Percentiles rank a stretch among this genome's conserved stretches.
Conservation (phyloP, 2,113 vertebrate species). For the Okapia johnstoni region DNA sequence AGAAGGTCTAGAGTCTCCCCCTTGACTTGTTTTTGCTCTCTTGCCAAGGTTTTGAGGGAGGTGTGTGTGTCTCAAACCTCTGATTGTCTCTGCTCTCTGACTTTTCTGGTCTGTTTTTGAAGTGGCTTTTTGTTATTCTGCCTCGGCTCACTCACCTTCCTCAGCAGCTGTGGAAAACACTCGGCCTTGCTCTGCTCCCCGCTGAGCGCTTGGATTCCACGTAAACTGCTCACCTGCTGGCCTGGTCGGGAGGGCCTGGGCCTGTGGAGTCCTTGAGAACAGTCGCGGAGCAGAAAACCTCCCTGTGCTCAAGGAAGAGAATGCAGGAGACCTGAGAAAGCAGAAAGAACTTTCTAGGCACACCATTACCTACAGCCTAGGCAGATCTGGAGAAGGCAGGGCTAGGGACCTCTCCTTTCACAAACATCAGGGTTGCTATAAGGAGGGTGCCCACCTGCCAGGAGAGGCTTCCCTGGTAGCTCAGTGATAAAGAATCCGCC, state of each 20-base stretch:
- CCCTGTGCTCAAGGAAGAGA: not conserved
- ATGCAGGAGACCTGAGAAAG: not conserved
- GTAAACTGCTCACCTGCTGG: slow-evolving; percentile 22
- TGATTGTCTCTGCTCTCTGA: slow-evolving; percentile 40
- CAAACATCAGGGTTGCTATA: not conserved
- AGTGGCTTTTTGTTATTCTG: slow-evolving; percentile 78
- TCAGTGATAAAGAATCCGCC: not conserved
- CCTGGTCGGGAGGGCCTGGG: not conserved
- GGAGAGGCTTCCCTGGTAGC: not conserved
- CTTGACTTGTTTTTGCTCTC: slow-evolving; percentile 67
- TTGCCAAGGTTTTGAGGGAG: slow-evolving; percentile 4
- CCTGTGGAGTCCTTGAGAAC: not conserved
- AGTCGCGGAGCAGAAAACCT: not conserved
- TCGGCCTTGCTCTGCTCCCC: not conserved
- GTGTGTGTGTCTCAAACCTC: slow-evolving; percentile 36
- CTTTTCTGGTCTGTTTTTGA: slow-evolving; percentile 73
- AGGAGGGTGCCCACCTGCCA: not conserved
- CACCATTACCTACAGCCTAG: not conserved
- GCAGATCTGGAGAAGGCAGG: not conserved
- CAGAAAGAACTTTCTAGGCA: slow-evolving; percentile 58
- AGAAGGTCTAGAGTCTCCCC: slow-evolving; percentile 25
- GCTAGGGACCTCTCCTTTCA: not conserved
- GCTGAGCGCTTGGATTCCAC: not conserved
- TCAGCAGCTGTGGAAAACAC: slow-evolving; percentile 64
- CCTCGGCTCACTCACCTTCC: not conserved